Base-by-base conservation (phyloP, 2,797 vertebrate species). In the Labeo calbasu region DNA sequence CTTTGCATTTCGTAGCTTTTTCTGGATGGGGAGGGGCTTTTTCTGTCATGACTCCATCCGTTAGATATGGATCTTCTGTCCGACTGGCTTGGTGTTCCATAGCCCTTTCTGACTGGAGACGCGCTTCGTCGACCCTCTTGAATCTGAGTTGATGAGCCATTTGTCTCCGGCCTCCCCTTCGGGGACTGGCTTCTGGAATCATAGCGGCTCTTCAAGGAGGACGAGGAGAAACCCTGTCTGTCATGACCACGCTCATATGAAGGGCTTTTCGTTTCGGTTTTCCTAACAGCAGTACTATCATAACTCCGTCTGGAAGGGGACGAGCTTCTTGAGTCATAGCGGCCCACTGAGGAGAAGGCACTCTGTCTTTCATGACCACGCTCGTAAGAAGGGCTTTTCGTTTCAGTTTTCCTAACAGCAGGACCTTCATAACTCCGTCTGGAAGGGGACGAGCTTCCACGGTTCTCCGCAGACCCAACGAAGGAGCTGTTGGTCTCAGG, bases 81-180 rank as follows among this genome's bases (percentile, higher is more conserved):
- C 50, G 87, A 89, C 81, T 94, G 93, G 76, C 89, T 93, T 71
- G 93, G 91, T 25, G 91, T 88, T 23, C 94, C 93, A 66, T 94
- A 95, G 25, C 94, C 94, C 84, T 94, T 95, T 77, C 94, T 93
- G 61, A 95, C 90, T 3, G 94, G 94, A 68, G 94, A 95, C 10
- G 93, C 89, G 57, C 85, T 91, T 46, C 40, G 91, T 81, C 23
- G 89, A 84, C 81, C 86, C n/a, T 89, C 89, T 63, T 6, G 59
- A 55, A 48, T 68, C 40, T 63, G 77, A 69, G 69, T 75, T n/a
- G 50, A 17, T 13, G 57, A 28, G 19, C 51, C 57, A 50, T 36
- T 48, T 10, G 32, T 19, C 57, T 72, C 77, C 1, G 19, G 50
- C 51, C 86, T 85, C 4, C 61, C 28, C 23, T 36, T 12, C 7